A percentile compares a stretch with the other conserved stretches of the same genome.
Conservation (phyloP, 1,140 invertebrate species). For the Catajapyx aquilonaris region DNA sequence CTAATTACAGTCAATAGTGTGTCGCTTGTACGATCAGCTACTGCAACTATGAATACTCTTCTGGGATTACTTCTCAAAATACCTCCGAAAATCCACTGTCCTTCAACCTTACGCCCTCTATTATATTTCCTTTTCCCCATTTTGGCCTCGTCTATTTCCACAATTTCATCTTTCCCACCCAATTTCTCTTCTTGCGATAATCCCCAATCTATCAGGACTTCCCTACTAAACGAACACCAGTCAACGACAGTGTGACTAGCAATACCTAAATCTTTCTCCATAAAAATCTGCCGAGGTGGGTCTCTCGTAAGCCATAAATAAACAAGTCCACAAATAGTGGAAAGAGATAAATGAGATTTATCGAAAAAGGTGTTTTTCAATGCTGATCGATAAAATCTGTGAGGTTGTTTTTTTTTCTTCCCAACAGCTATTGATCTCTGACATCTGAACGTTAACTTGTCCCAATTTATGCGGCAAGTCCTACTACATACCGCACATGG, state of each 20-base stretch:
- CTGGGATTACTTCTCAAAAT: constrained; percentile 10
- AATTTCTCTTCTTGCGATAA: not conserved
- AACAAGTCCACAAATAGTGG: too few species aligned
- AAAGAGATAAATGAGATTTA: too few species aligned
- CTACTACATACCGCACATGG: too few species aligned
- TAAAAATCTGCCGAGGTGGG: too few species aligned
- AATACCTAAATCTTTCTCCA: too few species aligned
- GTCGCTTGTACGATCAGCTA: constrained; percentile 8
- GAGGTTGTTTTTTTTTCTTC: too few species aligned
- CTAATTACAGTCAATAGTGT: constrained; percentile 12
- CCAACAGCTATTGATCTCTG: too few species aligned
- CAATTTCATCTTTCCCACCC: constrained; percentile 9
- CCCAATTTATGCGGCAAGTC: too few species aligned
- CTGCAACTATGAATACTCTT: constrained; percentile 10
- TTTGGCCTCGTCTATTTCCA: constrained; percentile 16
- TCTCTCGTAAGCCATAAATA: too few species aligned
- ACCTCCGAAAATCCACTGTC: constrained; percentile 23
- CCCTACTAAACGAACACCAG: not conserved
- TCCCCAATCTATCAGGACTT: not conserved
- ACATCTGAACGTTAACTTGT: too few species aligned
- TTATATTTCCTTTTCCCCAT: constrained; percentile 16
- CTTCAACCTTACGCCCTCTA: constrained; percentile 13
- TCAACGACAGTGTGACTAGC: not conserved
- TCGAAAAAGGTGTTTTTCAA: too few species aligned
- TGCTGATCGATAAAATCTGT: too few species aligned